Conservation (phyloP, 2,797 vertebrate species). For the Mus spretus region DNA sequence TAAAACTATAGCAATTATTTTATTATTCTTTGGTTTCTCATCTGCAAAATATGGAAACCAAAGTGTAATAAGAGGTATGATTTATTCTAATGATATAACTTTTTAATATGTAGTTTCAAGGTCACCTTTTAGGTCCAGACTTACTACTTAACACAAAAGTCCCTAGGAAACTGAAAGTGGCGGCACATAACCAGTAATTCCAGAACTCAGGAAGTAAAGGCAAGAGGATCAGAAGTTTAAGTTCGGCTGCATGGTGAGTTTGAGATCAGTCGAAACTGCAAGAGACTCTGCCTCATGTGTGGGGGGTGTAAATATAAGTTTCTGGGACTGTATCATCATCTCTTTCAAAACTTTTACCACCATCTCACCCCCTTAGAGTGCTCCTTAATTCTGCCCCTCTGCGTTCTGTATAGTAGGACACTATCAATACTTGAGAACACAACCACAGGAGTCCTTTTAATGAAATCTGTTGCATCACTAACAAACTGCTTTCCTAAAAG, state of each 20-base stretch:
- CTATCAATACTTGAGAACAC: slow-evolving; percentile 46
- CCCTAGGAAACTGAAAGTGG: neutral
- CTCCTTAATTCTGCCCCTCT: neutral
- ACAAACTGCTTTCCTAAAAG: slow-evolving; percentile 30
- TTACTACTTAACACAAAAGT: neutral
- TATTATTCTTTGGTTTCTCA: slow-evolving; percentile 57
- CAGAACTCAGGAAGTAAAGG: neutral
- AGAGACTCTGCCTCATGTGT: neutral
- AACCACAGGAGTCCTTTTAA: slow-evolving; percentile 25
- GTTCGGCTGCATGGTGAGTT: neutral
- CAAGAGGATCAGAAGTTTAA: neutral
- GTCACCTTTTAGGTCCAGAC: neutral
- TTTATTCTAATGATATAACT: neutral
- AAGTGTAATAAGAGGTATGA: slow-evolving; percentile 20
- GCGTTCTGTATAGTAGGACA: slow-evolving; percentile 30
- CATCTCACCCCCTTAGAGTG: neutral
- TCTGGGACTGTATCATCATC: slow-evolving; percentile 5
- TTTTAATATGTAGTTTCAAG: slow-evolving; percentile 37
- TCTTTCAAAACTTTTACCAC: slow-evolving; percentile 19
- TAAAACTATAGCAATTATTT: slow-evolving; percentile 13
- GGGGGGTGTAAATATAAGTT: neutral
- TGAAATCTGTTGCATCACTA: slow-evolving; percentile 29
- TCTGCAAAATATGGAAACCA: slow-evolving; percentile 45
- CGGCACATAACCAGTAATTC: neutral
- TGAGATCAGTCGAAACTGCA: neutral